Base-by-base conservation (phyloP, 2,113 vertebrate species). In the Leptobrachium leishanense region DNA sequence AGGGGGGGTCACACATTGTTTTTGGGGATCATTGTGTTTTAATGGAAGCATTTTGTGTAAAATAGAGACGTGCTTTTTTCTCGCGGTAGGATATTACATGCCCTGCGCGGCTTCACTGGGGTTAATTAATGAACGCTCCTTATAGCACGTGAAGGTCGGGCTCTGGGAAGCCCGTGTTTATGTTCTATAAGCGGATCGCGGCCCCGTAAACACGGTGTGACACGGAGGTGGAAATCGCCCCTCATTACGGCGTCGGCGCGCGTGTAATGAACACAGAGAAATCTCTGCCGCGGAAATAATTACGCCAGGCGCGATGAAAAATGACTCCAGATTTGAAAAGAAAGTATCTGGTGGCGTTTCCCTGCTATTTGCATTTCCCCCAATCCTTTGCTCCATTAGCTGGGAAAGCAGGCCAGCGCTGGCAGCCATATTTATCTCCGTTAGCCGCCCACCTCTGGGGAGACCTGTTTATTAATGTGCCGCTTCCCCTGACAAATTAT, bases 401-500 rank as follows among this genome's bases (percentile, higher is more conserved):
- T 86, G 87, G 88, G 88, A 85, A 89, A 91, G 85, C 89, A 90
- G 91, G 90, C 91, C 91, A 89, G 85, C 85, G 85, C 89, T 93
- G 90, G 91, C 86, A 87, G 87, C 86, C 88, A 84, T 88, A 95
- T 96, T 95, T 93, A 91, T 96, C 91, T 91, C 90, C 88, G 88
- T 90, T 92, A 92, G 87, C 88, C 90, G 84, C 88, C 87, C 86
- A 90, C 92, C 95, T 93, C 95, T 84, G 91, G 92, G 91, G 91
- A 93, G 91, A 91, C 92, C 90, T 89, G 92, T 92, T 94, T 92
- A 95, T 95, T 95, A 95, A 95, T 95, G 92, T 75, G 86, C 90
- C 90, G 94, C 92, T 95, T 94, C 92, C 90, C 91, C 88, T 93
- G 92, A 95, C 94, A 91, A 94, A 94, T 93, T 92, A 95, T 94